Base-by-base conservation (phyloP, 1,140 invertebrate genomes). In the Apis dorsata region DNA sequence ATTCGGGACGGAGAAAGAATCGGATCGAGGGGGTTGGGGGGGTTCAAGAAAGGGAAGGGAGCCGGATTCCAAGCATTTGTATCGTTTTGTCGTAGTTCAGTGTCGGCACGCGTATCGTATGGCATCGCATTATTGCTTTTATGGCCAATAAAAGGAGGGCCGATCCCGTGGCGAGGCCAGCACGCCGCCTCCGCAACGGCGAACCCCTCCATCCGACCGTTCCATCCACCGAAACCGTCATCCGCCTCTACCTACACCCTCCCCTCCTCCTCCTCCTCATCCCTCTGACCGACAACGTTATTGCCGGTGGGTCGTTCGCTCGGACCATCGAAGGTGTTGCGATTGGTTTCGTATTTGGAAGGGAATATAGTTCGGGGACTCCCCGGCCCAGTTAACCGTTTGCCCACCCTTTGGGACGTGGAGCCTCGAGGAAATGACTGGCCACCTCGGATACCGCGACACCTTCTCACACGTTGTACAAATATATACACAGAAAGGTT, bases 81-180 rank as follows among this genome's bases (percentile, higher is more conserved):
- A 93, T 92, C 92, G 90, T 91, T 93, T 93, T 91, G 89, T 92
- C 87, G 91, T 92, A 86, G 81, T 89, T 89, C 85, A 91, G 88
- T 79, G 82, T 81, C 86, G 91, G 90, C 91, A 91, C 90, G 90
- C 89, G 90, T 88, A 92, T 92, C 88, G 87, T 90, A 92, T 90
- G 87, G 90, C 84, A 89, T 89, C 89, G 91, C 85, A 94, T 94
- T 93, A 94, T 93, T 94, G 90, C 91, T 91, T 94, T 94, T 93
- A 93, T 94, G 88, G 92, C 89, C 93, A 93, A 93, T 94, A 94
- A 93, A 91, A 92, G 85, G 88, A 89, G 89, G 81, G 89, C 91
- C 88, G 85, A 84, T 85, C 83, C 90, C 88, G 84, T 89, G 88
- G 84, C 83, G 88, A 86, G 84, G 81, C 72, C 65, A 60, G 57